phyloP scores from a whole-genome alignment of 2,113 vertebrate species.

The Carettochelys insculpta region DNA sequence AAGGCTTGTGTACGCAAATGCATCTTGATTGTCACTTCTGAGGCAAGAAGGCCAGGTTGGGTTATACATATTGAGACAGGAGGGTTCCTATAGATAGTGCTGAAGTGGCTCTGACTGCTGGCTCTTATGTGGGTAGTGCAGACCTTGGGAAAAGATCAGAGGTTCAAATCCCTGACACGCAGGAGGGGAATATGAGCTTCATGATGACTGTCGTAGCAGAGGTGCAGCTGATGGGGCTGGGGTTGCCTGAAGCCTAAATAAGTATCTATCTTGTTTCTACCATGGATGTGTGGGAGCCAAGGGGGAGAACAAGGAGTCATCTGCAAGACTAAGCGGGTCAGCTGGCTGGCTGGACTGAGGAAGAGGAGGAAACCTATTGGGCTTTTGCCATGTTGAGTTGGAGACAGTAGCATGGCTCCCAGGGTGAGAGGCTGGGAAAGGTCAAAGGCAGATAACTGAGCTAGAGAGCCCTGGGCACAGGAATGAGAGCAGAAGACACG shows the following conservation, averaged over 20 bases:
- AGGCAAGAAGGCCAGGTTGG: not conserved
- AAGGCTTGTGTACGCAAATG: not conserved
- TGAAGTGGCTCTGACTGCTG: not conserved
- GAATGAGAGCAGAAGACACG: not conserved
- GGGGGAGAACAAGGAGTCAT: not conserved
- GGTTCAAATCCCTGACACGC: not conserved
- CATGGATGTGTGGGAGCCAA: not conserved
- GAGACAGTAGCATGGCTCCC: not conserved
- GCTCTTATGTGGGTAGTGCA: not conserved
- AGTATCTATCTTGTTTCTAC: not conserved
- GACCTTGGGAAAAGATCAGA: not conserved
- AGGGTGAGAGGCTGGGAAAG: not conserved
- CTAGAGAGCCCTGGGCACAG: not conserved
- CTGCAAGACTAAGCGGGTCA: not conserved
- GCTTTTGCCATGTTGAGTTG: fast-evolving
- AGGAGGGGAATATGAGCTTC: not conserved
- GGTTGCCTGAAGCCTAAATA: too few relatives aligned
- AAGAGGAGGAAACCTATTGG: not conserved
- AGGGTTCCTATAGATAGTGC: not conserved
- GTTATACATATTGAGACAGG: not conserved
- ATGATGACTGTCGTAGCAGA: not conserved
- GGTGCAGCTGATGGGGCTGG: not conserved
- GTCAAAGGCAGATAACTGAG: not conserved
- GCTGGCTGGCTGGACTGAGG: not conserved
- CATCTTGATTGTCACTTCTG: not conserved